Base-by-base conservation (phyloP, 1,140 invertebrate species). In the Ostrea denselamellosa region DNA sequence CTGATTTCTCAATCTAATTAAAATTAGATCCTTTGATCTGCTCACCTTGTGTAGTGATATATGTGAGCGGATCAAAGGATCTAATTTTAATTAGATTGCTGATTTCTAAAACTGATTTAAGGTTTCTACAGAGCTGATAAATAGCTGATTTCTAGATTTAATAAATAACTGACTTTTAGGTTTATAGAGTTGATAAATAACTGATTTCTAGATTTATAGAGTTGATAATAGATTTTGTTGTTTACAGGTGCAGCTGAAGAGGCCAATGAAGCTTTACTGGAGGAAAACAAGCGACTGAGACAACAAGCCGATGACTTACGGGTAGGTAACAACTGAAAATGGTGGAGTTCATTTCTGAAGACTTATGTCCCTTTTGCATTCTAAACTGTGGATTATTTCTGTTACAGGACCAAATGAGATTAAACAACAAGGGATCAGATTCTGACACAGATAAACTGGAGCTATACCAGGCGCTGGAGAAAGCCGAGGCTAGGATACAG, bases 391-490 rank as follows among this genome's bases (percentile, higher is more conserved):
- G 19, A 28, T 77, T 5, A 51, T 81, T 65, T 86, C 14, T 82
- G 9, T 71, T 88, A 17, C 81, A 93, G 93, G 90, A 92, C 1
- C 93, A 93, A 68, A 71, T 93, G 77, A 89, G 77, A 62, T 85
- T 83, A 62, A 86, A 86, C 14, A 87, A 87, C n/a, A 89, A 83
- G 25, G 83, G 28, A 14, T 85, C 84, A 12, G 77, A 85, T 54
- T 92, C 92, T 82, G 93, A 93, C 58, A 62, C 92, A 22, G 94
- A 94, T 87, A 93, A 93, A 88, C 90, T 94, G 83, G 93, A 94
- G 86, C 90, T 94, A 71, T 94, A 94, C 82, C 93, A 94, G 85
- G 91, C 92, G 9, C 85, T 94, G 19, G 94, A 94, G 52, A 92
- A 91, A 89, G 92, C 93, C 7, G 92, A 94, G 82, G 93, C 92